Percentiles rank a stretch among this genome's conserved stretches.
These are phyloP conservation scores for Polyploca ridens DNA, from an alignment of 2,888 invertebrate species.

Conservation along the genomic window DNA sequence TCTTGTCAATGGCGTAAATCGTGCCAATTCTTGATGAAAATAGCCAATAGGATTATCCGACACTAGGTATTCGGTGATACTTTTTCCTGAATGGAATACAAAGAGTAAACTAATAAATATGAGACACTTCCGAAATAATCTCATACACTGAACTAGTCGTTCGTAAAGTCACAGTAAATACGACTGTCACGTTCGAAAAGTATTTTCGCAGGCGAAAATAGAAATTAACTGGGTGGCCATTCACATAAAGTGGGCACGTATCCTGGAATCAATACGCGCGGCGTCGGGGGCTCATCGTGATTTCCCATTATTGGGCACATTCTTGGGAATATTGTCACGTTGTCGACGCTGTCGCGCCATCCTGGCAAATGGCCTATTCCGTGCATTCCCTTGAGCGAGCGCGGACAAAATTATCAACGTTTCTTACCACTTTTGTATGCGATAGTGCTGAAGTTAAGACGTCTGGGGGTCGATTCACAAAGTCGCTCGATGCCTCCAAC, in stretches of 20 bases:
- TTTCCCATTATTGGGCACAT: slow-evolving; percentile 46
- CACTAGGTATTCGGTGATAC: neutral
- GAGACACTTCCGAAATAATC: slow-evolving; percentile 24
- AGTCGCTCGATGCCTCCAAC: slow-evolving; percentile 25
- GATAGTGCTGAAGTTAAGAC: slow-evolving; percentile 39
- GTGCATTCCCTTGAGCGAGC: slow-evolving; percentile 41
- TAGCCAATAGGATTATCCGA: neutral
- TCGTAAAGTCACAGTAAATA: slow-evolving; percentile 39
- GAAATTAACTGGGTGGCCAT: slow-evolving; percentile 49
- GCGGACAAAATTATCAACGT: slow-evolving; percentile 53
- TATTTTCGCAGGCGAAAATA: slow-evolving; percentile 46
- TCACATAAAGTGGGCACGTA: slow-evolving; percentile 49
- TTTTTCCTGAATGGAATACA: slow-evolving; percentile 7
- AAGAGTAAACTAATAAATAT: slow-evolving; percentile 25
- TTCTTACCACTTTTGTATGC: slow-evolving; percentile 46
- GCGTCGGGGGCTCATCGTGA: slow-evolving; percentile 32
- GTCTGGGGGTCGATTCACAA: slow-evolving; percentile 39
- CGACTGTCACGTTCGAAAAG: slow-evolving; percentile 47
- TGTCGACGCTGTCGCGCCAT: slow-evolving; percentile 38
- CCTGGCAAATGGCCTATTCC: slow-evolving; percentile 49
- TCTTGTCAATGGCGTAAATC: slow-evolving; percentile 5
- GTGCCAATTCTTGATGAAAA: neutral
- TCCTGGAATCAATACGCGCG: slow-evolving; percentile 50
- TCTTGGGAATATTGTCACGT: slow-evolving; percentile 57
- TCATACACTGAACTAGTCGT: slow-evolving; percentile 17